phyloP scores from a whole-genome alignment of 2,797 vertebrate species.

The Falco peregrinus region DNA sequence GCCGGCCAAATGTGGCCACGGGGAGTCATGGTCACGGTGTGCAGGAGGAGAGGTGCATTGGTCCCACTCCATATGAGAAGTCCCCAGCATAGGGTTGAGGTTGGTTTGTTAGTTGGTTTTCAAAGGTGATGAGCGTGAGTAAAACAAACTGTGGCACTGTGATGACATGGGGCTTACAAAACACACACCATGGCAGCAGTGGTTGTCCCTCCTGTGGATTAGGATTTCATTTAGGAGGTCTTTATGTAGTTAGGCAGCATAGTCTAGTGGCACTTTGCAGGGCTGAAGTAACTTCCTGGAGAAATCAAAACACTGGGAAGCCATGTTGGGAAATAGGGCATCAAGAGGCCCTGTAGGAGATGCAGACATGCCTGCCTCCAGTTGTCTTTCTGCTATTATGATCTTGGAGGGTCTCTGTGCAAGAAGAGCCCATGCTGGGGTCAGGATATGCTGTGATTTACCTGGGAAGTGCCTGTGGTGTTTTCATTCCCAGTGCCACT shows the following conservation, averaged over 20 bases:
- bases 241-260: background rate
- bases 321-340: background rate
- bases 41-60: fast-evolving
- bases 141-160: background rate
- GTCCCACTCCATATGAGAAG: fast-evolving
- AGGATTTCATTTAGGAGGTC: background rate
- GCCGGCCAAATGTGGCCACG: background rate
- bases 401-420: background rate
- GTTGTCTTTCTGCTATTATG: background rate
- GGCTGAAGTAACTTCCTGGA: background rate
- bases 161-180: background rate
- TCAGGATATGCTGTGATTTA: background rate
- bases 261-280: background rate
- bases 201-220: fast-evolving
- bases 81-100: background rate
- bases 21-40: background rate
- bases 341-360: background rate
- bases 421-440: background rate
- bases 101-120: background rate
- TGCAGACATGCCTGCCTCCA: background rate
- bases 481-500: background rate
- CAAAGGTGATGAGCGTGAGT: background rate
- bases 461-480: background rate
- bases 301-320: background rate
- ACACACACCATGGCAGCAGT: background rate